These are phyloP conservation scores for Dioctria linearis DNA, from an alignment of 2,888 invertebrate species.

Conservation along the genomic window DNA sequence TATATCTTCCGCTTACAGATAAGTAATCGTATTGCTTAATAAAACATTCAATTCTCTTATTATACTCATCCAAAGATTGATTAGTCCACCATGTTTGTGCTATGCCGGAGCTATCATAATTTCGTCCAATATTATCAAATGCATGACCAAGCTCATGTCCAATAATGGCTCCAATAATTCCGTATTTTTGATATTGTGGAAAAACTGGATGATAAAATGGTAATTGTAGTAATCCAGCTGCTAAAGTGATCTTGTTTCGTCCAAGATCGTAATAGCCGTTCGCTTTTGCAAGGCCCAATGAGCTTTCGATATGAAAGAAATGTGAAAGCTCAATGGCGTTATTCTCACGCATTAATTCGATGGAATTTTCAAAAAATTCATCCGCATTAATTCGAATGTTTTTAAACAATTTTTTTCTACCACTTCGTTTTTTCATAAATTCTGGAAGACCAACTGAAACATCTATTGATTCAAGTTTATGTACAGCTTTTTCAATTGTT, in stretches of 20 bases:
- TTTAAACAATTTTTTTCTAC: slow-evolving; percentile 9
- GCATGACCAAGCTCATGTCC: slow-evolving; percentile 33
- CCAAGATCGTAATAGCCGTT: neutral
- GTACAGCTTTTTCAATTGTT: slow-evolving; percentile 7
- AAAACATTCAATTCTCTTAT: slow-evolving; percentile 6
- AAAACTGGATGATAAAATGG: slow-evolving; percentile 31
- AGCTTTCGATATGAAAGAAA: neutral
- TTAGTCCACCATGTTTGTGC: slow-evolving; percentile 11
- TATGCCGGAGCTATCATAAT: slow-evolving; percentile 1
- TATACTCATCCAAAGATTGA: slow-evolving; percentile 10
- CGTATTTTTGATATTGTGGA: slow-evolving; percentile 33
- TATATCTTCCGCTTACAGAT: neutral
- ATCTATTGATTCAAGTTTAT: slow-evolving; percentile 17
- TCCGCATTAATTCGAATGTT: neutral
- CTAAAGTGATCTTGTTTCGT: neutral
- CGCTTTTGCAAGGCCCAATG: neutral
- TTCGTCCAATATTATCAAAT: slow-evolving; percentile 21
- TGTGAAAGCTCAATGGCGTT: neutral
- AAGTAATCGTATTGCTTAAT: slow-evolving; percentile 15
- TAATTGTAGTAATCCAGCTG: slow-evolving; percentile 21
- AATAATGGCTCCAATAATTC: slow-evolving; percentile 29
- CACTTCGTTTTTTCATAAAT: slow-evolving; percentile 4
- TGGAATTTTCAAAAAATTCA: slow-evolving; percentile 27
- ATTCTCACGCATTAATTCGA: slow-evolving; percentile 10
- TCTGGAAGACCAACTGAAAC: slow-evolving; percentile 30